Base-by-base conservation (phyloP, 1,140 invertebrate genomes). In the Ceratoteleas bidentatus region DNA sequence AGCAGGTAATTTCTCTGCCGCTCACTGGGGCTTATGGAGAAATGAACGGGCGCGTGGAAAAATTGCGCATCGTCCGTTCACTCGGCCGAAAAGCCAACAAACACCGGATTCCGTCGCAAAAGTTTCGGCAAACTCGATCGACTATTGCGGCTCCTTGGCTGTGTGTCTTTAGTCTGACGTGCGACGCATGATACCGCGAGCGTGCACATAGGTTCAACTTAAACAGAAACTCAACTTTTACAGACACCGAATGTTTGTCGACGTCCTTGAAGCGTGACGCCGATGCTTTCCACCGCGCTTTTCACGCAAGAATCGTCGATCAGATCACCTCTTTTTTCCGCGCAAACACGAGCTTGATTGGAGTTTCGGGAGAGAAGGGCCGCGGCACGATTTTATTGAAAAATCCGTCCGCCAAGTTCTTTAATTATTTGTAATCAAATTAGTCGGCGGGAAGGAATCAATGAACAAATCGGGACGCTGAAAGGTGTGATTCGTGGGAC, bases 161-260 rank as follows among this genome's bases (percentile, higher is more conserved):
- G 72, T 81, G 72, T 76, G 79, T 75, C 73, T 82, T 82, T 68
- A 57, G 66, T 50, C 45, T 81, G 56, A 81, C 73, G 79, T 82
- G 73, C 68, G 56, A 66, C 38, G 73, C 79, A 77, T 82, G 79
- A 77, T 82, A 82, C 60, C 70, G 49, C 65, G 34, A 65, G 43
- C 43, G 60, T 65, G 79, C 79, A 76, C 79, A 68, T 65, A 72
- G 73, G 79, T 72, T 36, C 32, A 81, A 81, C 79, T 81, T 66
- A 76, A 76, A 81, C 62, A 81, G 58, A 76, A 81, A 81, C 79
- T 73, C 79, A 73, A 76, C 66, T 81, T 81, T 81, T 76, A 81
- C 66, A 68, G 79, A 76, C 72, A 70, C 78, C 70, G 47, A 70
- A 52, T 70, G 66, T 81, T 70, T 81, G 65, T 81, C 72, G 75